Evolutionary conservation across 1,140 invertebrate genomes (phyloP).

Genomic region (Gonioctena quinquepunctata): DNA sequence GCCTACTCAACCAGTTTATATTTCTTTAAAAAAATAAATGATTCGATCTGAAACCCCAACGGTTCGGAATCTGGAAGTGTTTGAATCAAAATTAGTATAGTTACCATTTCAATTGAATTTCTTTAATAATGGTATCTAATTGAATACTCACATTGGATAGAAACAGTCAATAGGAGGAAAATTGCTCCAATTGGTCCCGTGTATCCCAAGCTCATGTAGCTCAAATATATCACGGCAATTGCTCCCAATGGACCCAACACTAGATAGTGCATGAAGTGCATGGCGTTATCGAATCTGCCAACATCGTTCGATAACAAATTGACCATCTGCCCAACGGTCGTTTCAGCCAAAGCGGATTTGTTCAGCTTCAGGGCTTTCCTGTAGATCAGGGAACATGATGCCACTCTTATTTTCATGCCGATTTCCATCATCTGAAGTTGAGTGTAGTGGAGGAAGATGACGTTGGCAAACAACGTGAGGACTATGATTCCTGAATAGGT

Average conservation of each 20-base stretch:
- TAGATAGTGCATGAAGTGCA: slow-evolving; percentile 68
- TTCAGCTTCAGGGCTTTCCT: slow-evolving; percentile 75
- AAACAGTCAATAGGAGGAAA: slow-evolving; percentile 80
- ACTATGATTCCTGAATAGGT: slow-evolving; percentile 72
- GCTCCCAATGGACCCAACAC: slow-evolving; percentile 78
- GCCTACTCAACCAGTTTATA: too few species aligned
- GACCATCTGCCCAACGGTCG: slow-evolving; percentile 81
- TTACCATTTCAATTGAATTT: not conserved
- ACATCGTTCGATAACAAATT: slow-evolving; percentile 87
- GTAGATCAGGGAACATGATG: slow-evolving; percentile 80
- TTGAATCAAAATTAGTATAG: not conserved
- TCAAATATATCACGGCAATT: slow-evolving; percentile 71
- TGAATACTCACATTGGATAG: slow-evolving; percentile 75
- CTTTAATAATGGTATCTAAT: not conserved
- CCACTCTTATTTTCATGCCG: slow-evolving; percentile 81
- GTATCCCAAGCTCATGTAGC: slow-evolving; percentile 73
- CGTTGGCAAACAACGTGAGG: slow-evolving; percentile 64
- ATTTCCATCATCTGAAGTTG: slow-evolving; percentile 75
- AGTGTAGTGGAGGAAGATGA: slow-evolving; percentile 76
- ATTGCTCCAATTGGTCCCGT: slow-evolving; percentile 77
- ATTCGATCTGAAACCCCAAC: not conserved
- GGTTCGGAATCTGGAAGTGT: not conserved
- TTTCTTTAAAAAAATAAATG: too few species aligned
- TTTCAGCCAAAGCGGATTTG: slow-evolving; percentile 73
- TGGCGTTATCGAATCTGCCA: slow-evolving; percentile 69